Base-by-base conservation (phyloP, 2,797 vertebrate genomes). In the Cynopterus sphinx region DNA sequence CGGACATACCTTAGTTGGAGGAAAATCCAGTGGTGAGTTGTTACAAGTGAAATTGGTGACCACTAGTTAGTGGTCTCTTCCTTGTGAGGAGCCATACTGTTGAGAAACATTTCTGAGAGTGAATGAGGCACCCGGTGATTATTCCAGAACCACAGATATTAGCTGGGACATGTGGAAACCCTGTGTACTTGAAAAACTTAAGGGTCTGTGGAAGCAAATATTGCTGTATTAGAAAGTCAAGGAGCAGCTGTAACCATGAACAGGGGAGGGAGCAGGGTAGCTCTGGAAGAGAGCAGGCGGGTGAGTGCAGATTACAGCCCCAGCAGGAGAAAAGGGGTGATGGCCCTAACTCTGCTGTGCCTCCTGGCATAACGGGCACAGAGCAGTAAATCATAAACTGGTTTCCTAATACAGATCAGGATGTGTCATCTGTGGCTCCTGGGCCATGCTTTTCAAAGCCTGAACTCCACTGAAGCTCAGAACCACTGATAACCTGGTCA, bases 261-360 rank as follows among this genome's bases (percentile, higher is more conserved):
- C 17, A 5, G 7, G 7, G 6, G 49, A 16, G 15, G 49, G 15
- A 15, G 49, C 15, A 0, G 49, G 49, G 49, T n/a, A 57, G 77
- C 31, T 31, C 61, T 28, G 51, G 39, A 74, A 31, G 8, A 26
- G 43, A 75, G 10, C 6, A 2, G 1, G 24, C 63, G 11, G 22
- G 28, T 4, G 11, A 8, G 17, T 6, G 7, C 28, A 57, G 39
- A 24, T 28, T 7, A 12, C 43, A 43, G 28, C 43, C 28, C 51
- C 33, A 2, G 17, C 0, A 0, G 41, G 63, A 53, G 41, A 5
- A 63, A 9, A 74, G 13, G 8, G 36, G 13, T 21, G 26, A 6
- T 0, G 0, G 22, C 10, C 13, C 10, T 2, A 73, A 43, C 10
- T 16, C 39, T 2, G 0, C 6, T 6, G 2, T 10, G 8, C 70